Evolutionary conservation across 2,113 vertebrate genomes (phyloP).

Genomic region (Sinocyclocheilus anophthalmus): DNA sequence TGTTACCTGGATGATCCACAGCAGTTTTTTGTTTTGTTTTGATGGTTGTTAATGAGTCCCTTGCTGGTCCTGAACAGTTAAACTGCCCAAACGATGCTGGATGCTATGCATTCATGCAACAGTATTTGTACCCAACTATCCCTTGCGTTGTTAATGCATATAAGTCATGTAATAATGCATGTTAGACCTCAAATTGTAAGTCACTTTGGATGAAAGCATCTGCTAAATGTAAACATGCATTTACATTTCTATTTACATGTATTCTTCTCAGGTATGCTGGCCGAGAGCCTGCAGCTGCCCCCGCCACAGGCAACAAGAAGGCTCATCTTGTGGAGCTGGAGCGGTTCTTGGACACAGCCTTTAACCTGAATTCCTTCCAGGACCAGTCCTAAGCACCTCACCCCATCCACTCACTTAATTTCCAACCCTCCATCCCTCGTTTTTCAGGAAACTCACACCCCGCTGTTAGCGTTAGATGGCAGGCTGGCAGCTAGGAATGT

Average conservation of each 20-base stretch:
- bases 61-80: no score
- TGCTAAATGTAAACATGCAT: no score
- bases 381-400: constrained; percentile 65
- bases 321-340: constrained; percentile 85
- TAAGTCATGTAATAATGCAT: background rate
- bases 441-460: background rate
- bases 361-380: constrained; percentile 82
- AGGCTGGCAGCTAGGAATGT: constrained; percentile 10
- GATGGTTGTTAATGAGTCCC: no score
- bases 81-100: no score
- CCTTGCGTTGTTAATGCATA: background rate
- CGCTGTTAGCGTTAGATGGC: background rate
- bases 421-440: constrained; percentile 6
- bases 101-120: background rate
- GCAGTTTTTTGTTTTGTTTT: no score
- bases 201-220: no score
- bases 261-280: constrained; percentile 83
- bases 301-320: constrained; percentile 91
- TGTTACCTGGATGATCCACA: no score
- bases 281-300: constrained; percentile 84
- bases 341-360: constrained; percentile 84
- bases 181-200: no score
- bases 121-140: background rate
- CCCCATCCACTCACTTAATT: background rate
- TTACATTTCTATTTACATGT: background rate